Base-by-base conservation (phyloP, 2,797 vertebrate species). In the Eleutherodactylus coqui region DNA sequence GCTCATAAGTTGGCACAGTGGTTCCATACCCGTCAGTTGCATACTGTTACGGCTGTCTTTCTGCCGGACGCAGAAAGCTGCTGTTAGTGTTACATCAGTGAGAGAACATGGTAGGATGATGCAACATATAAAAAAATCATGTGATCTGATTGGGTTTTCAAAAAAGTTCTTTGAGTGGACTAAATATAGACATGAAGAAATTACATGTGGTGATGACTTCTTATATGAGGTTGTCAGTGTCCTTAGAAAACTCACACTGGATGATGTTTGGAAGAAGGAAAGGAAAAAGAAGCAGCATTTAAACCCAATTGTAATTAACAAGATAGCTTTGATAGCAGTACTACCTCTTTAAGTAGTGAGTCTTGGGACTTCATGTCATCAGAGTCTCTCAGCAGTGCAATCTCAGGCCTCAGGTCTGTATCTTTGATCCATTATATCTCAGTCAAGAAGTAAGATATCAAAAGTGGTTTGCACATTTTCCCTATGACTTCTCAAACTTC, bases 281-380 rank as follows among this genome's bases (percentile, higher is more conserved):
- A n/a, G n/a, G n/a, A n/a, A n/a, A 21, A 43, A 70, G 10, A 36
- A 24, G n/a, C 29, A 80, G 45, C 79, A 69, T 47, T 82, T 82
- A 53, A n/a, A 51, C 32, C 29, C 72, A 21, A 82, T 72, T 70
- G 80, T 34, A n/a, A 55, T 82, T 82, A 82, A n/a, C 3, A 3
- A 16, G 14, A 72, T 36, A 36, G 24, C 14, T 27, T 36, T 38
- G 10, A 4, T 11, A 11, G 27, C 36, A 5, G 16, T 2, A 7
- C 69, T 58, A 16, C 21, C 34, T 4, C 49, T 78, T 51, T n/a
- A 34, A 34, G 75, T 24, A n/a, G 51, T 7, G 32, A 5, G 2
- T 24, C 34, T n/a, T 4, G 11, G 0, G n/a, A n/a, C n/a, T n/a
- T n/a, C n/a, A n/a, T 51, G 16, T 17, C 17, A 51, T 17, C 49